phyloP scores from a whole-genome alignment of 2,113 vertebrate species.

The Rhineura floridana region DNA sequence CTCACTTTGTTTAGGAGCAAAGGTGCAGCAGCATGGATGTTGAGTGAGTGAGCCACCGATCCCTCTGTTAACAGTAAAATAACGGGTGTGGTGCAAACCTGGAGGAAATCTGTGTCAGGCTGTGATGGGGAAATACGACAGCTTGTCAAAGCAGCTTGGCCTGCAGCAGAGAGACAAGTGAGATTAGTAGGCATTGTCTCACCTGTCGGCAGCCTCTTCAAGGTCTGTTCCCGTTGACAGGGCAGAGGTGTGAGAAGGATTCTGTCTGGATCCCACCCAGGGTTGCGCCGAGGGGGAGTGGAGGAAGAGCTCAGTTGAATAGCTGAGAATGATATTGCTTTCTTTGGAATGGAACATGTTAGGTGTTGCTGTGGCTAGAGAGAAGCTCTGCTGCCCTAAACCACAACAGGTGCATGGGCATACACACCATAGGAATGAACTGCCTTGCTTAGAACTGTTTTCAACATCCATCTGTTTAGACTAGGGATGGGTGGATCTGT shows the following conservation, averaged over 20 bases:
- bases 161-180: slow-evolving; percentile 32
- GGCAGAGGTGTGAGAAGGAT: slow-evolving; percentile 19
- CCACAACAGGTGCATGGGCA: fast-evolving
- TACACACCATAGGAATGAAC: neutral
- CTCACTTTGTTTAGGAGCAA: neutral
- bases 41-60: neutral
- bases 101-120: slow-evolving; percentile 4
- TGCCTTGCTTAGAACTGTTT: neutral
- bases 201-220: slow-evolving; percentile 61
- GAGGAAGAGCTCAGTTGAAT: neutral
- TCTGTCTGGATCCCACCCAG: slow-evolving; percentile 39
- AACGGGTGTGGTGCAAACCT: neutral
- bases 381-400: neutral
- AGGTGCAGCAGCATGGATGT: neutral
- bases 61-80: slow-evolving; percentile 12
- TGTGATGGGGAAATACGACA: neutral
- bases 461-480: no score
- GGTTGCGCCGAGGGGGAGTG: neutral
- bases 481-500: no score
- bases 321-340: fast-evolving
- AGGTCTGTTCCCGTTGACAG: slow-evolving; percentile 42
- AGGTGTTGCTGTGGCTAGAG: neutral
- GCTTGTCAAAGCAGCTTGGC: slow-evolving; percentile 6
- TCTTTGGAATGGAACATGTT: fast-evolving
- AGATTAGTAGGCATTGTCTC: slow-evolving; percentile 48